Evolutionary conservation across 2,888 invertebrate species (phyloP), one percentile per base, ranked within the genome.

Genomic region (Lasioglossum malachurum): DNA sequence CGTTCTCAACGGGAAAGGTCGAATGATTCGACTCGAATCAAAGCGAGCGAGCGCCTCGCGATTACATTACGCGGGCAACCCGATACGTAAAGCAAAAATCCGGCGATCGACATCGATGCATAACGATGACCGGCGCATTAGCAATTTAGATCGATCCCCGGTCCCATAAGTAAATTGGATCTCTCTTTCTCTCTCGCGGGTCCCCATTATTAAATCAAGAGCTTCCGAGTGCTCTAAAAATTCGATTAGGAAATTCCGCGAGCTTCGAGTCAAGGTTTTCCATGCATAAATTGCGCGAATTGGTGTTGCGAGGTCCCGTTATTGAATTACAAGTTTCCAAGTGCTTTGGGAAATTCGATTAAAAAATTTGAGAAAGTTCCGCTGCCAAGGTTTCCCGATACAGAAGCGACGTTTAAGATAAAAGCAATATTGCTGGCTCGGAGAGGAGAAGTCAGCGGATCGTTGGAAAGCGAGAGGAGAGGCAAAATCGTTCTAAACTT

Each of bases 1-100:
- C 35, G 53, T 78, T 60, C 46, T 23, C 81, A 72, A 2, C 77
- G 38, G 44, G 69, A 78, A 49, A n/a, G 69, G 69, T 19, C 44
- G 44, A 31, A 31, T 31, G 31, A 31, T 31, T 31, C 31, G 31
- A 31, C 31, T 31, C 31, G 31, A 64, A 64, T 64, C 31, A 23
- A 44, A 64, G 64, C 23, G 14, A 76, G 44, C 75, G 41, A 41
- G 10, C 41, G 57, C 19, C 27, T 27, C 23, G 41, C 27, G 31
- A 64, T 14, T 44, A 19, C 31, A 23, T 57, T 44, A 31, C 60
- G 8, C 31, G 44, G 27, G 10, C 31, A 31, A 49, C 4, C 10
- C 10, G 73, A 31, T 73, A 67, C 1, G 0, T 4, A 46, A 60
- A 31, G 60, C 23, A 72, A 49, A 49, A 35, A 46, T 73, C 31